Evolutionary conservation across 2,888 invertebrate species (phyloP).

Genomic region (Meteorus cinctellus): DNA sequence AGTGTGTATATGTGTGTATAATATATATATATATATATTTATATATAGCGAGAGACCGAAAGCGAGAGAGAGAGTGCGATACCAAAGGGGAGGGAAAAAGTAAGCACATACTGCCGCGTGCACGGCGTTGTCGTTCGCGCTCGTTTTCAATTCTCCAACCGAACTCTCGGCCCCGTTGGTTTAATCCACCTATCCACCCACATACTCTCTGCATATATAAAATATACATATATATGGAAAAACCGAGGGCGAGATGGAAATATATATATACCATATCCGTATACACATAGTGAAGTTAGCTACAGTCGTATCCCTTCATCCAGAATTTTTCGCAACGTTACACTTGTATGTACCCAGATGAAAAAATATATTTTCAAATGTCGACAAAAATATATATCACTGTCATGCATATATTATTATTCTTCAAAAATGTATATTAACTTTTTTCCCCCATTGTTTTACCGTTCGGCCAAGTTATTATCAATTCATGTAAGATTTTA

Average conservation of each 20-base stretch:
- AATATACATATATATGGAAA: slow-evolving; percentile 59
- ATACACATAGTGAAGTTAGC: not conserved
- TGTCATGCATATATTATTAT: too few species aligned
- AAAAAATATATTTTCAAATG: too few species aligned
- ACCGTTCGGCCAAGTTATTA: too few species aligned
- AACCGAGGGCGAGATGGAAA: slow-evolving; percentile 41
- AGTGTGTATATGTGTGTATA: not conserved
- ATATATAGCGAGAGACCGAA: not conserved
- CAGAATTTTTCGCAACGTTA: not conserved
- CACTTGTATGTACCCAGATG: not conserved
- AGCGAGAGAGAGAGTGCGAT: not conserved
- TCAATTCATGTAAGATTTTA: too few species aligned
- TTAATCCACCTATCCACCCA: slow-evolving; percentile 48
- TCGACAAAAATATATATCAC: too few species aligned
- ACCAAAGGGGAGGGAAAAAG: not conserved
- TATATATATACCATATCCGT: slow-evolving; percentile 19
- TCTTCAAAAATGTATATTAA: too few species aligned
- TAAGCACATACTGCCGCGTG: not conserved
- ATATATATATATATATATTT: not conserved
- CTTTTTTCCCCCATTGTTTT: too few species aligned
- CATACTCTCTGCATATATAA: slow-evolving; percentile 20
- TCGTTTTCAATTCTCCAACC: slow-evolving; percentile 52
- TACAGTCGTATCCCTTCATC: not conserved
- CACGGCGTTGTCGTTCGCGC: slow-evolving; percentile 41
- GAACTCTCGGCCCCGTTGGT: slow-evolving; percentile 43